phyloP scores from a whole-genome alignment of 2,888 invertebrate species.

The Coelinius sp. region DNA sequence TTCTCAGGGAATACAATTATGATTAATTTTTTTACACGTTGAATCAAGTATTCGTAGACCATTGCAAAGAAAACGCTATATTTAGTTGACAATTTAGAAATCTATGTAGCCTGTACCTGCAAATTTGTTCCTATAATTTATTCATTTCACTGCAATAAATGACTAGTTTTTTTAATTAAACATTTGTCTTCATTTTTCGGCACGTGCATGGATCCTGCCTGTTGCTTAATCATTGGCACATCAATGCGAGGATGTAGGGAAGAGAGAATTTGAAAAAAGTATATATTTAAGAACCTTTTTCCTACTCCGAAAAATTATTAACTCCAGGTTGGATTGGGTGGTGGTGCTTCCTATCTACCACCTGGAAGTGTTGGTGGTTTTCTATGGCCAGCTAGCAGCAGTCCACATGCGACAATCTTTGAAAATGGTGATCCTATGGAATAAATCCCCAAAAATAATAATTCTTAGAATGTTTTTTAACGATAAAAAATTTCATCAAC shows the following conservation, averaged over 20 bases:
- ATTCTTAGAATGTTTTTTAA: slow-evolving; percentile 4
- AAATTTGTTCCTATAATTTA: slow-evolving; percentile 56
- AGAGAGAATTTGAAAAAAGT: neutral
- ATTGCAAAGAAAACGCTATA: neutral
- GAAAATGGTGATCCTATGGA: slow-evolving; percentile 68
- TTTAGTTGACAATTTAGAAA: slow-evolving; percentile 37
- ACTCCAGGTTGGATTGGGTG: slow-evolving; percentile 64
- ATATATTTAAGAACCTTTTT: neutral
- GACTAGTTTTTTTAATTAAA: slow-evolving; percentile 42
- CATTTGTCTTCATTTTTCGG: slow-evolving; percentile 29
- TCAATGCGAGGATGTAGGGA: neutral
- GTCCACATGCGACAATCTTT: slow-evolving; percentile 67
- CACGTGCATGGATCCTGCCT: slow-evolving; percentile 30
- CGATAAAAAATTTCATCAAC: neutral
- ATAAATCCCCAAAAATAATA: slow-evolving; percentile 48
- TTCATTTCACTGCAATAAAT: slow-evolving; percentile 54
- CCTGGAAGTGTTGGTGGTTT: slow-evolving; percentile 67
- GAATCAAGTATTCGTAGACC: neutral
- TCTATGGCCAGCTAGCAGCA: slow-evolving; percentile 65
- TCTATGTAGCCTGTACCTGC: slow-evolving; percentile 55
- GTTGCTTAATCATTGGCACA: slow-evolving; percentile 3
- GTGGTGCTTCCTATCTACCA: slow-evolving; percentile 67
- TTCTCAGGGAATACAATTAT: slow-evolving; percentile 26
- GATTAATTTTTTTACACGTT: slow-evolving; percentile 2
- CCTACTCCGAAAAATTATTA: slow-evolving; percentile 4